Evolutionary conservation across 2,888 invertebrate species (phyloP).

Genomic region (Pachymerium ferrugineum): DNA sequence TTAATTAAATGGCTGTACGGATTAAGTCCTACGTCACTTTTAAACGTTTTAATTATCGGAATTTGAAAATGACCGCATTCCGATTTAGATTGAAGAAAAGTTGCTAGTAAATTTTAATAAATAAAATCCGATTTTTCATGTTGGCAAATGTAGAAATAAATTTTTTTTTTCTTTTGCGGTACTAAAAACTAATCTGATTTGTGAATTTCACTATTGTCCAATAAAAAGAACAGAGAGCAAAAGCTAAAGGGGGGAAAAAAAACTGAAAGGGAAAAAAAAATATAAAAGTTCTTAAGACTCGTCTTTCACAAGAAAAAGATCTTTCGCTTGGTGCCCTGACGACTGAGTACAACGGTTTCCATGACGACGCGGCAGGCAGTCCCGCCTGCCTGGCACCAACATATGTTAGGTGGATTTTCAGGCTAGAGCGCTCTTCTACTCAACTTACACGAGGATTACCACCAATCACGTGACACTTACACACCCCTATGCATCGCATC

Average conservation of each 20-base stretch:
- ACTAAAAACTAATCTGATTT: constrained; percentile 16
- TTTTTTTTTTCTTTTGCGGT: not conserved
- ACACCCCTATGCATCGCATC: not conserved
- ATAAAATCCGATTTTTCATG: not conserved
- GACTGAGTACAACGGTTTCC: constrained; percentile 28
- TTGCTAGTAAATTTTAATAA: not conserved
- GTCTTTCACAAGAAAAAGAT: constrained; percentile 1
- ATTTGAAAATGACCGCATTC: not conserved
- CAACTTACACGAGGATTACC: constrained; percentile 14
- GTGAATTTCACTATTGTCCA: constrained; percentile 27
- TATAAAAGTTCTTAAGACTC: not conserved
- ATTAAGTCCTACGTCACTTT: too few relatives aligned
- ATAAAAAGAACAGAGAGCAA: constrained; percentile 3
- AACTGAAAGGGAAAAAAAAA: not conserved
- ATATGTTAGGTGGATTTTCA: constrained; percentile 28
- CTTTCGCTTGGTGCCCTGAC: constrained; percentile 25
- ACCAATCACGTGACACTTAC: constrained; percentile 17
- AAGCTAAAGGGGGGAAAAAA: not conserved
- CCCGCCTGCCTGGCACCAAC: constrained; percentile 25
- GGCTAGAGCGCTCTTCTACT: not conserved
- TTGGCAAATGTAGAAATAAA: not conserved
- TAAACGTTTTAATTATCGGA: too few relatives aligned
- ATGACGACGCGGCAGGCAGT: constrained; percentile 6
- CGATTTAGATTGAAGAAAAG: too few relatives aligned
- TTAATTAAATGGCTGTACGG: too few relatives aligned